A percentile compares a stretch with the other conserved stretches of the same genome.
Conservation (phyloP, 2,888 invertebrate genomes). For the Notocelia uddmanniana region DNA sequence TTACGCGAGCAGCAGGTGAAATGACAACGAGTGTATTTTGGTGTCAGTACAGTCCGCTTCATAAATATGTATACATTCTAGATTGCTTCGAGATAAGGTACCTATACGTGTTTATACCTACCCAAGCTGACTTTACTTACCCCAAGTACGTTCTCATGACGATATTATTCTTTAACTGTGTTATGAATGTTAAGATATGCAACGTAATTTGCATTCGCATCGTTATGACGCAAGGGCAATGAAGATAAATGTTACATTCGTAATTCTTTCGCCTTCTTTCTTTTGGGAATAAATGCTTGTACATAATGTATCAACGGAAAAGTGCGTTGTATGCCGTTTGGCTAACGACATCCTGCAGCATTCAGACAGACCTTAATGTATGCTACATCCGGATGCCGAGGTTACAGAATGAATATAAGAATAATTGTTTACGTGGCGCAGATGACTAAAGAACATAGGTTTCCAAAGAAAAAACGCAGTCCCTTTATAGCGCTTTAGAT, state of each 20-base stretch:
- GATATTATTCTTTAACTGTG: no score
- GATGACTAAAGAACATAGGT: not conserved
- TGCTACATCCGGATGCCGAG: not conserved
- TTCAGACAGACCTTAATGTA: not conserved
- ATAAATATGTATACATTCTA: no score
- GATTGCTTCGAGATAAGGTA: no score
- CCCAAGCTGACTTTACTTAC: no score
- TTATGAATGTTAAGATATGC: no score
- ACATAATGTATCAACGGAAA: not conserved
- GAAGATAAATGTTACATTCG: not conserved
- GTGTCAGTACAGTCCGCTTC: no score
- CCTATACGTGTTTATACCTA: no score
- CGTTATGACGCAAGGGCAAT: not conserved
- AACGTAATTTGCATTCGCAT: no score
- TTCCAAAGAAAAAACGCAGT: not conserved
- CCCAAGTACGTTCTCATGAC: no score
- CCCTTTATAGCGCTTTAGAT: no score
- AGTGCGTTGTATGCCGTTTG: not conserved
- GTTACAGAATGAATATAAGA: not conserved
- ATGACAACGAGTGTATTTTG: no score
- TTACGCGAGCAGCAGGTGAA: no score
- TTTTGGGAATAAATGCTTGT: not conserved
- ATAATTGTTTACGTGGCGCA: not conserved
- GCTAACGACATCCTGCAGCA: not conserved
- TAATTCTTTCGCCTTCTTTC: not conserved